A percentile compares a stretch with the other conserved stretches of the same genome.
Evolutionary conservation across 2,888 invertebrate genomes (phyloP).

Genomic region (Brenthis hecate): DNA sequence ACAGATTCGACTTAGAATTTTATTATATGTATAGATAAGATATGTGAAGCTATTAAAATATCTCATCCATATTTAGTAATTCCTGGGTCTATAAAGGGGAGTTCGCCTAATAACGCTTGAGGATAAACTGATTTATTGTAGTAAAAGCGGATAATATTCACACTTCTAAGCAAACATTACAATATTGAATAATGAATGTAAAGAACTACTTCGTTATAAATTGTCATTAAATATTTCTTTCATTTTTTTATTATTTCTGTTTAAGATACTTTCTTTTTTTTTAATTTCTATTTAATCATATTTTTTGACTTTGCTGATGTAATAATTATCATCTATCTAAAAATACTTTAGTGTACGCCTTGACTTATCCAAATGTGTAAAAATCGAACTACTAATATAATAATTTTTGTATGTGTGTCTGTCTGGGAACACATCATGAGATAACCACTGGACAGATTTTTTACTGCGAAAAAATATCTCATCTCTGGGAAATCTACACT

Average conservation of each 20-base stretch:
- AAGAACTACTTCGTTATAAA: neutral
- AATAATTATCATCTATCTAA: too few relatives aligned
- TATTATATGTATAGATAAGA: too few relatives aligned
- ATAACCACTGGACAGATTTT: too few relatives aligned
- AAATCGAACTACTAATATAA: too few relatives aligned
- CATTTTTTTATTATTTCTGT: neutral
- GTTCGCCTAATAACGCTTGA: conserved; percentile 57
- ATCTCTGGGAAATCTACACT: too few relatives aligned
- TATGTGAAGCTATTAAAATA: neutral
- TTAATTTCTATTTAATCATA: neutral
- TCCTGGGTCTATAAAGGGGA: conserved; percentile 41
- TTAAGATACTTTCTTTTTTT: neutral
- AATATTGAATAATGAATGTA: conserved; percentile 37
- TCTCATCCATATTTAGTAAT: conserved; percentile 22
- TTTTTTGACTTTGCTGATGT: too few relatives aligned
- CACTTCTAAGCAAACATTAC: conserved; percentile 45
- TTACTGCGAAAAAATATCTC: too few relatives aligned
- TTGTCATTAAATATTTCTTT: neutral
- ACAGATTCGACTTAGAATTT: too few relatives aligned
- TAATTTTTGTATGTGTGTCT: too few relatives aligned
- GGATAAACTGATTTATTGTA: conserved; percentile 64
- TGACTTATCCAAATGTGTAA: too few relatives aligned
- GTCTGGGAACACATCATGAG: too few relatives aligned
- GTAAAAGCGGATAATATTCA: conserved; percentile 55
- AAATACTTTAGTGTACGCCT: too few relatives aligned